Conservation (phyloP, 2,113 vertebrate species). For the Verasper variegatus region DNA sequence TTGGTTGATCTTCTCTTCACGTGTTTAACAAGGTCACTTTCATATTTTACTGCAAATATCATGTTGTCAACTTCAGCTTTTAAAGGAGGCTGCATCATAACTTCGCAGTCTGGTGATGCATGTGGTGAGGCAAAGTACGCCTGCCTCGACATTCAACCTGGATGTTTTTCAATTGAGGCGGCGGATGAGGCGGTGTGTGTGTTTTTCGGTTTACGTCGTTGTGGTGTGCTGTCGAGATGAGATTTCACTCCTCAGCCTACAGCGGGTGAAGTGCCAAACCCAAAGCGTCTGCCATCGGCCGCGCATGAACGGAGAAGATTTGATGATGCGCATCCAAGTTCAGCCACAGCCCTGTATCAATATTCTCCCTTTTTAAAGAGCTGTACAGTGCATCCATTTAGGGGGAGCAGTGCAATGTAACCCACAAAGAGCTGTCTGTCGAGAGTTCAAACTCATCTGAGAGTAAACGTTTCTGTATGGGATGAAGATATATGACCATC, state of each 20-base stretch:
- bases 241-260: constrained; percentile 1
- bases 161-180: constrained; percentile 36
- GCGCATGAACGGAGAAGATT: background rate
- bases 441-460: background rate
- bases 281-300: constrained; percentile 16
- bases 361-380: background rate
- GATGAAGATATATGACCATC: background rate
- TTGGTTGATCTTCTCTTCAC: background rate
- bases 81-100: background rate
- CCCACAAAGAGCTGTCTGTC: background rate
- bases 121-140: background rate
- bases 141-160: background rate
- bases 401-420: background rate
- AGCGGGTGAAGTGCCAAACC: constrained; percentile 26
- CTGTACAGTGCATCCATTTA: background rate
- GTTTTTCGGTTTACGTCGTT: constrained; percentile 27
- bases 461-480: background rate
- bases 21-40: background rate
- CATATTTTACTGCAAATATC: background rate
- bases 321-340: constrained; percentile 13
- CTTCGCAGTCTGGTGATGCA: background rate
- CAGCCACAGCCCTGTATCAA: background rate
- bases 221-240: constrained; percentile 23
- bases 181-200: constrained; percentile 16
- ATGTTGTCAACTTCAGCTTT: background rate